These are phyloP conservation scores for Torymus texanus DNA, from an alignment of 2,888 invertebrate species.

Conservation along the genomic window DNA sequence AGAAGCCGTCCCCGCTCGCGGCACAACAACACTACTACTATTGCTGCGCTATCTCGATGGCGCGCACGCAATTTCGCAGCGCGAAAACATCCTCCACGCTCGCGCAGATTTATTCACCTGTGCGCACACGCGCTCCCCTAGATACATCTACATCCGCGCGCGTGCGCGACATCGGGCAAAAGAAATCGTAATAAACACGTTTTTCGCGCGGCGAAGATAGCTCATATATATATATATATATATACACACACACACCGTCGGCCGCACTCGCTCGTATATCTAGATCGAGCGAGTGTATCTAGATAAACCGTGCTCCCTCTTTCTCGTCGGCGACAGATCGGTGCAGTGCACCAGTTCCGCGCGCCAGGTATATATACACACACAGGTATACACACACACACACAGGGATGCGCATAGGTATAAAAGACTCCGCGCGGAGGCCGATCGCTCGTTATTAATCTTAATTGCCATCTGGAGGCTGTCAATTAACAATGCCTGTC, in stretches of 20 bases:
- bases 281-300: too few relatives aligned
- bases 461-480: constrained; percentile 72
- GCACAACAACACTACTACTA: too few relatives aligned
- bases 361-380: neutral
- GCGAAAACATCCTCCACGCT: constrained; percentile 1
- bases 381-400: neutral
- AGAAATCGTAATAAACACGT: too few relatives aligned
- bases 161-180: neutral
- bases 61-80: constrained; percentile 28
- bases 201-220: constrained; percentile 1
- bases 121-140: neutral
- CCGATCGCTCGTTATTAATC: constrained; percentile 71
- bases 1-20: neutral
- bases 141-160: neutral
- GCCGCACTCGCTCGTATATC: too few relatives aligned
- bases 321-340: neutral
- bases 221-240: too few relatives aligned
- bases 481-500: constrained; percentile 73
- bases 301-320: neutral
- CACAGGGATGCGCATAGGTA: neutral
- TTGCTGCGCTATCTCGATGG: neutral
- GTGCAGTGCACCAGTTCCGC: neutral
- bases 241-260: too few relatives aligned
- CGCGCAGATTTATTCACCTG: neutral
- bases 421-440: constrained; percentile 14